Conservation (phyloP, 2,113 vertebrate species). For the Ciconia maguari region DNA sequence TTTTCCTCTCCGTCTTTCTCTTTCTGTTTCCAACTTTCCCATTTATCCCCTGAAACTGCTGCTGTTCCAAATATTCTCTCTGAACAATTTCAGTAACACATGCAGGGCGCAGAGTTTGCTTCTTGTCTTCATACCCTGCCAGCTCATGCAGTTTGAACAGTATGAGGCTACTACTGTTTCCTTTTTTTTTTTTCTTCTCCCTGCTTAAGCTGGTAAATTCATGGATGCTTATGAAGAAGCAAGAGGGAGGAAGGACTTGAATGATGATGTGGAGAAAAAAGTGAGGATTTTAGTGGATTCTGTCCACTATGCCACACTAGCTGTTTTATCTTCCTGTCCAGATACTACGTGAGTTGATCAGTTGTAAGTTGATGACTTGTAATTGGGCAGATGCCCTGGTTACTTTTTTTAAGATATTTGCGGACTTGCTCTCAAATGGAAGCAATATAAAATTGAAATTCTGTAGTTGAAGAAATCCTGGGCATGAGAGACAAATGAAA, state of each 20-base stretch:
- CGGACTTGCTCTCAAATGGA: neutral
- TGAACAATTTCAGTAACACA: neutral
- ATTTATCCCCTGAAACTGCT: neutral
- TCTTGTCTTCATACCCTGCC: neutral
- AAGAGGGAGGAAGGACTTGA: neutral
- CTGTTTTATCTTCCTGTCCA: neutral
- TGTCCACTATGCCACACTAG: accelerated
- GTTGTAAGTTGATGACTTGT: neutral
- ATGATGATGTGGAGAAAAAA: neutral
- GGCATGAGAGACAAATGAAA: neutral
- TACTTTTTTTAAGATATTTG: neutral
- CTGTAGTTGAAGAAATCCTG: neutral
- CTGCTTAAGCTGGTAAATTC: neutral
- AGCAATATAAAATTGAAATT: neutral
- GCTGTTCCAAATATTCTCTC: neutral
- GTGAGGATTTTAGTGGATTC: neutral
- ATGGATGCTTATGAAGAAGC: neutral
- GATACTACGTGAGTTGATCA: neutral
- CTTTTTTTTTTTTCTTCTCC: neutral
- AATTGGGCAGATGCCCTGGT: neutral
- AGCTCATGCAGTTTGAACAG: neutral
- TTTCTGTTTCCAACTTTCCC: neutral
- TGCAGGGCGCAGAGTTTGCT: neutral
- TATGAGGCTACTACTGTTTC: neutral
- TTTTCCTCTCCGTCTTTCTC: neutral